A percentile compares a stretch with the other conserved stretches of the same genome.
phyloP scores from a whole-genome alignment of 2,888 invertebrate species.

The Drosophila greeni region DNA sequence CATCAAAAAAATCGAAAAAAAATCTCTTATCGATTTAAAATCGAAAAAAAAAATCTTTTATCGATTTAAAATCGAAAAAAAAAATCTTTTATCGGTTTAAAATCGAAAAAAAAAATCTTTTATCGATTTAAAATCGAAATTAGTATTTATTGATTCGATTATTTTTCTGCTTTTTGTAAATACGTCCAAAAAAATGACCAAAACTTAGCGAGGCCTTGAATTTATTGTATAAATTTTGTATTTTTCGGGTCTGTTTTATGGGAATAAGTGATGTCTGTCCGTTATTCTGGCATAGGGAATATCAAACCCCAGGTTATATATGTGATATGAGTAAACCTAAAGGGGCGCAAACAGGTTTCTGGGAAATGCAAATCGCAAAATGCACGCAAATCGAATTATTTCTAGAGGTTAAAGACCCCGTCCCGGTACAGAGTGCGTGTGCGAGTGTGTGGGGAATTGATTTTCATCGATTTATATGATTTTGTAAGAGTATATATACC shows the following conservation, averaged over 20 bases:
- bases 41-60: no score
- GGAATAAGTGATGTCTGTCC: constrained; percentile 2
- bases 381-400: neutral
- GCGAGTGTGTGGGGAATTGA: neutral
- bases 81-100: neutral
- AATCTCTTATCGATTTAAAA: neutral
- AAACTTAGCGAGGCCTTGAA: neutral
- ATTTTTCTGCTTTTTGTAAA: no score
- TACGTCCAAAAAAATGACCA: no score
- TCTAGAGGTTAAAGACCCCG: neutral
- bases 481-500: no score
- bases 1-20: no score
- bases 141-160: no score
- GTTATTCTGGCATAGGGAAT: constrained; percentile 1
- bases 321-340: neutral
- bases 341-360: neutral
- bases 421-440: neutral
- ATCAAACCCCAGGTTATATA: neutral
- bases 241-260: neutral
- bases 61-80: neutral
- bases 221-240: neutral
- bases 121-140: neutral
- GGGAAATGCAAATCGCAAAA: constrained; percentile 6
- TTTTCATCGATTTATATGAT: neutral
- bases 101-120: no score